Base-by-base conservation (phyloP, 2,888 invertebrate species). In the Sphinx pinastri region DNA sequence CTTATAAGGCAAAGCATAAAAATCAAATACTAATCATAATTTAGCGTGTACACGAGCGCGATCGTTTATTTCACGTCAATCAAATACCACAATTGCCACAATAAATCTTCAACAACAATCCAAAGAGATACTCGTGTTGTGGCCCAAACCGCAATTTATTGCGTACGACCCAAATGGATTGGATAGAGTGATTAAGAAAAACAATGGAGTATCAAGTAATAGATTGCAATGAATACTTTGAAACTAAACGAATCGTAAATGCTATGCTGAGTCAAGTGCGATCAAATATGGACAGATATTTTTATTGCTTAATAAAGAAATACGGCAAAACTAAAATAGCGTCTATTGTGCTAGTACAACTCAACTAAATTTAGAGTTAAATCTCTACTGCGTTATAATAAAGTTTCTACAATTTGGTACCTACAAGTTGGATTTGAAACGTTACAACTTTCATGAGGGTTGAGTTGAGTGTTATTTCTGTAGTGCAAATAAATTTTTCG, bases 61-160 rank as follows among this genome's bases (percentile, higher is more conserved):
- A 25, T 25, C 57, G 25, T 25, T 57, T 25, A 25, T 19, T 57
- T 38, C 38, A 38, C 38, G 25, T 57, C 57, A 25, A 57, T 57
- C 57, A 57, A 57, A 25, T 57, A 25, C 13, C 57, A 57, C 57
- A 57, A 57, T 25, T 31, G 57, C 25, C 55, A 55, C 57, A 25
- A 57, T 57, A 57, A 57, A 57, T 57, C 57, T 57, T 19, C 19
- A 13, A 57, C 57, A 57, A 57, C 0, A 19, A 31, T 31, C 25
- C 11, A 19, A 57, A 25, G 25, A 19, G 57, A 57, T 57, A 57
- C 51, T 25, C 25, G 57, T 31, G 57, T 57, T 25, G 57, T 57
- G 13, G 57, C 19, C 12, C 57, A 31, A 57, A 57, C 57, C 25
- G 25, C 57, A 57, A 57, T 57, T 57, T 57, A 57, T 57, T 19